Base-by-base conservation (phyloP, 1,140 invertebrate species). In the Pteromalus puparum region DNA sequence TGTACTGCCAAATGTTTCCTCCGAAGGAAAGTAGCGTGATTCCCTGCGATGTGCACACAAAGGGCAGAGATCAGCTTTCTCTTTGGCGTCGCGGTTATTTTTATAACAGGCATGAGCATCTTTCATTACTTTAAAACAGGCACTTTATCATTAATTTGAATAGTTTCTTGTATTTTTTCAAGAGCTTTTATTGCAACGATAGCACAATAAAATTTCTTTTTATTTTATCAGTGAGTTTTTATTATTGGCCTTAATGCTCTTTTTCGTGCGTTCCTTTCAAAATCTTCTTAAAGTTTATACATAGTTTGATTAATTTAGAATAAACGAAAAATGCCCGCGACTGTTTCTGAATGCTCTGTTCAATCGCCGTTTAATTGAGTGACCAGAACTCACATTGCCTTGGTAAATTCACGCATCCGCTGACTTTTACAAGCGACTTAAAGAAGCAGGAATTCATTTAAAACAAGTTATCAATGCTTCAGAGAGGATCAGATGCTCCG, bases 31-130 rank as follows among this genome's bases (percentile, higher is more conserved):
- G 73, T 83, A 68, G 75, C 68, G 26, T 74, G 67, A 73, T 75
- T 79, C 30, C 21, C 70, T 65, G 74, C 53, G 10, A 7, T 18
- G 67, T 26, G 12, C 26, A 1, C 67, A 81, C 68, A 75, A 7
- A 61, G 38, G 18, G 28, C 72, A 86, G 85, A 87, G 46, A 83
- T 79, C 34, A 88, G 67, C 61, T 86, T 86, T 90, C 84, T 89
- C 88, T 89, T 88, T 90, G 88, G 85, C 86, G 72, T 86, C 84
- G 67, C 61, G 82, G 87, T 89, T 88, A 88, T 79, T 80, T 89
- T 86, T 76, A 87, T 24, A 38, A 77, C 77, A 79, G 70, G 2
- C 53, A 48, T 67, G 77, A 78, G 53, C 65, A 81, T 26, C 38
- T 38, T 81, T 81, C 65, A 72, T 81, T 81, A 81, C 15, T 76